phyloP scores from a whole-genome alignment of 2,888 invertebrate genomes.

The Acrobasis suavella region DNA sequence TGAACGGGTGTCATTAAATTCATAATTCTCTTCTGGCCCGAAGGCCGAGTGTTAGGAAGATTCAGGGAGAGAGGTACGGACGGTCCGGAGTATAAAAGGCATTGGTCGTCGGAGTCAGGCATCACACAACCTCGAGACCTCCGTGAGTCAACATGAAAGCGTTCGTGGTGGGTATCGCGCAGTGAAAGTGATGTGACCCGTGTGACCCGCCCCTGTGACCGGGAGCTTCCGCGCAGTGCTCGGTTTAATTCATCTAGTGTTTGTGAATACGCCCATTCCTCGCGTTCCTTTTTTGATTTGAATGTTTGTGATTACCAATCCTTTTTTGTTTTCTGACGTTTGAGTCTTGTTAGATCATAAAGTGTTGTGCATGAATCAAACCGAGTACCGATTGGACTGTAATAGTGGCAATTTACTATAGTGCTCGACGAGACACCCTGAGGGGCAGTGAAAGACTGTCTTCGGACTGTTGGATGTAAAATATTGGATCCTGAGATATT shows the following conservation, averaged over 20 bases:
- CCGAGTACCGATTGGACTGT: slow-evolving; percentile 21
- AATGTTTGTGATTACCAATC: not conserved
- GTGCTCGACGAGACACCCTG: slow-evolving; percentile 2
- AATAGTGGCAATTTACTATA: slow-evolving; percentile 5
- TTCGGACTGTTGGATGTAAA: slow-evolving; percentile 10
- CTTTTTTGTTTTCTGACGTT: not conserved
- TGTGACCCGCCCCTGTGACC: slow-evolving; percentile 62
- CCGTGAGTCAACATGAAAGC: slow-evolving; percentile 82
- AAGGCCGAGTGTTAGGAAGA: slow-evolving; percentile 82
- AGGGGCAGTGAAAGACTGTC: not conserved
- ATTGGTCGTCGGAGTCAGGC: slow-evolving; percentile 63
- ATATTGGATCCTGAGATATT: slow-evolving; percentile 4
- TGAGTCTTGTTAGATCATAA: not conserved
- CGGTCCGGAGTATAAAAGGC: slow-evolving; percentile 71
- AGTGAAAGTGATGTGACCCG: slow-evolving; percentile 81
- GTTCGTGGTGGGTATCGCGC: slow-evolving; percentile 80
- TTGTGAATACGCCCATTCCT: slow-evolving; percentile 24
- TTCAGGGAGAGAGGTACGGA: slow-evolving; percentile 77
- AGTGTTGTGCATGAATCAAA: slow-evolving; percentile 17
- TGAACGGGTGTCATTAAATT: slow-evolving; percentile 78
- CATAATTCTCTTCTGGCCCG: slow-evolving; percentile 78
- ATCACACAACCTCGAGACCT: slow-evolving; percentile 78
- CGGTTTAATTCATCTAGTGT: slow-evolving; percentile 47
- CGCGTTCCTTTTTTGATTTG: slow-evolving; percentile 13
- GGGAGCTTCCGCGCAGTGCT: slow-evolving; percentile 64